Conservation (phyloP, 2,113 vertebrate species). For the Electrona antarctica region DNA sequence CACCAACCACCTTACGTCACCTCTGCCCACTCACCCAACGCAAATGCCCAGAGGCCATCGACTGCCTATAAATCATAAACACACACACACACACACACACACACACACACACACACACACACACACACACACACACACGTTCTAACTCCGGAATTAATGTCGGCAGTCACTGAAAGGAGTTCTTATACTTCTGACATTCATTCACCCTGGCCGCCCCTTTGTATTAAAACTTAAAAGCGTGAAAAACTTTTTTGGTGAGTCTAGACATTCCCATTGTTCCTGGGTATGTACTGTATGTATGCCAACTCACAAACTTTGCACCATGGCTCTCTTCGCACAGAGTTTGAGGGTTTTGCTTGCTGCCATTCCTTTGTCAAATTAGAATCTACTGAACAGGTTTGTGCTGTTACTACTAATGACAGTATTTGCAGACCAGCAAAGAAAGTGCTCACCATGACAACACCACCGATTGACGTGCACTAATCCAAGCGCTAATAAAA, state of each 20-base stretch:
- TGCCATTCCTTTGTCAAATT: background rate
- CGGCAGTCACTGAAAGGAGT: background rate
- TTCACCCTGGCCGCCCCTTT: background rate
- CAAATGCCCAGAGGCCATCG: slow-evolving; percentile 38
- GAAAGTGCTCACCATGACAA: too few species aligned
- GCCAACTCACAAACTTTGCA: background rate
- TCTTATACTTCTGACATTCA: background rate
- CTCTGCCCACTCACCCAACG: slow-evolving; percentile 23
- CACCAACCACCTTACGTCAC: background rate
- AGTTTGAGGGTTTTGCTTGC: background rate
- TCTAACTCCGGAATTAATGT: slow-evolving; percentile 18
- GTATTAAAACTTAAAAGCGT: background rate
- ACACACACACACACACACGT: slow-evolving; percentile 35
- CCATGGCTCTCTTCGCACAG: background rate
- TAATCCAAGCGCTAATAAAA: too few species aligned
- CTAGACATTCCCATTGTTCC: background rate
- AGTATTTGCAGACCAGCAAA: too few species aligned
- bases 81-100: slow-evolving; percentile 5
- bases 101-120: background rate
- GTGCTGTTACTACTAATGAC: too few species aligned
- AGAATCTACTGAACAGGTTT: background rate
- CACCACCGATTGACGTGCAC: too few species aligned
- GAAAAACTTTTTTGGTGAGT: background rate
- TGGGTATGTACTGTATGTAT: background rate
- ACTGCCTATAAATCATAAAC: slow-evolving; percentile 58